Evolutionary conservation across 2,888 invertebrate species (phyloP).

Genomic region (Lepas anatifera): DNA sequence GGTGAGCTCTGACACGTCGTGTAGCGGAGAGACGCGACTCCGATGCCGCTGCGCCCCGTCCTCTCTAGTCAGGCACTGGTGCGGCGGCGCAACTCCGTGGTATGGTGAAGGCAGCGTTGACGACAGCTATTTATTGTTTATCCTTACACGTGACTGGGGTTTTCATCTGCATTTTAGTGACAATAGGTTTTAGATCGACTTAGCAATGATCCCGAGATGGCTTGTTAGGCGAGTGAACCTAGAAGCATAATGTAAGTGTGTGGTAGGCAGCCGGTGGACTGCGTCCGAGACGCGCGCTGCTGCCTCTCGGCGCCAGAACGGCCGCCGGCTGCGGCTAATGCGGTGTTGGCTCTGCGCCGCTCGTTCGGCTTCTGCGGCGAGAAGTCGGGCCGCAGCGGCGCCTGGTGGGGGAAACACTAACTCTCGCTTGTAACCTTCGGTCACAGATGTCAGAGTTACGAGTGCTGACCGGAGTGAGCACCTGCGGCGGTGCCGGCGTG

Average conservation of each 20-base stretch:
- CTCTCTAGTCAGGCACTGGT: constrained; percentile 6
- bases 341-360: neutral
- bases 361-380: constrained; percentile 4
- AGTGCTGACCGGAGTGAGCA: neutral
- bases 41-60: neutral
- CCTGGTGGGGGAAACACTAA: neutral
- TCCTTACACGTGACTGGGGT: neutral
- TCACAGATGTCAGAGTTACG: constrained; percentile 7
- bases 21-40: too few relatives aligned
- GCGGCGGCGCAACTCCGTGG: too few relatives aligned
- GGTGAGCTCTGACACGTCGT: too few relatives aligned
- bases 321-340: neutral
- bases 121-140: neutral
- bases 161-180: too few relatives aligned
- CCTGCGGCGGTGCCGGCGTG: too few relatives aligned
- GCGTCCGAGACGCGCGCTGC: too few relatives aligned
- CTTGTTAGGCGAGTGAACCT: too few relatives aligned
- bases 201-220: too few relatives aligned
- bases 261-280: too few relatives aligned
- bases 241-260: neutral
- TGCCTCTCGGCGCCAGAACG: too few relatives aligned
- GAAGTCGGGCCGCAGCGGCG: neutral
- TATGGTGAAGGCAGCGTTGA: too few relatives aligned
- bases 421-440: constrained; percentile 10
- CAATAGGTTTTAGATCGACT: too few relatives aligned